Evolutionary conservation across 2,113 vertebrate genomes (phyloP).

Genomic region (Galbula dea): DNA sequence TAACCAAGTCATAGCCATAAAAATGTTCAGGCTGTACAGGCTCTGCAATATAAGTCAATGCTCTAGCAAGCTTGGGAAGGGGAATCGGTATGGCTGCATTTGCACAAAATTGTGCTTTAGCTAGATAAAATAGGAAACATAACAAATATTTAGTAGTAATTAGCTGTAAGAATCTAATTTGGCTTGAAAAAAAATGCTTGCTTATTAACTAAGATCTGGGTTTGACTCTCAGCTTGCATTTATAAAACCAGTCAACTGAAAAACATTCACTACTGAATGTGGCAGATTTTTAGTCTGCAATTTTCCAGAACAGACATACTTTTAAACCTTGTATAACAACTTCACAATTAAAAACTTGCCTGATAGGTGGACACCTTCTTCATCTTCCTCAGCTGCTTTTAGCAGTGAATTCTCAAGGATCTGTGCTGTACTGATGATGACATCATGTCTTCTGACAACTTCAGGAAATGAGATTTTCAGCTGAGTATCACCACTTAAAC

Average conservation of each 20-base stretch:
- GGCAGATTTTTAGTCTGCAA: background rate
- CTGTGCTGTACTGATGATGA: constrained; percentile 96
- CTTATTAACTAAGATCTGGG: background rate
- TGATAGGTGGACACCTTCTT: constrained; percentile 84
- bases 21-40: background rate
- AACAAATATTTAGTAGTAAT: background rate
- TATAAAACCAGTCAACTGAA: background rate
- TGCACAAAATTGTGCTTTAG: background rate
- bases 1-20: background rate
- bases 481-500: constrained; percentile 87
- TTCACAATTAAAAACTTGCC: constrained; percentile 69
- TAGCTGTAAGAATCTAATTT: background rate
- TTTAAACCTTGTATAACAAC: background rate
- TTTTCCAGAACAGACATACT: background rate
- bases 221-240: background rate
- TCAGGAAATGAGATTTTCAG: constrained; percentile 93
- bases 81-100: background rate
- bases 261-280: background rate
- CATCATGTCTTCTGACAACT: constrained; percentile 81
- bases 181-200: background rate
- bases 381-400: constrained; percentile 74
- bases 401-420: constrained; percentile 92
- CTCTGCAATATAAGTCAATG: background rate
- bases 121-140: background rate
- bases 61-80: background rate